phyloP scores from a whole-genome alignment of 2,888 invertebrate species.

The Crematogaster levior region DNA sequence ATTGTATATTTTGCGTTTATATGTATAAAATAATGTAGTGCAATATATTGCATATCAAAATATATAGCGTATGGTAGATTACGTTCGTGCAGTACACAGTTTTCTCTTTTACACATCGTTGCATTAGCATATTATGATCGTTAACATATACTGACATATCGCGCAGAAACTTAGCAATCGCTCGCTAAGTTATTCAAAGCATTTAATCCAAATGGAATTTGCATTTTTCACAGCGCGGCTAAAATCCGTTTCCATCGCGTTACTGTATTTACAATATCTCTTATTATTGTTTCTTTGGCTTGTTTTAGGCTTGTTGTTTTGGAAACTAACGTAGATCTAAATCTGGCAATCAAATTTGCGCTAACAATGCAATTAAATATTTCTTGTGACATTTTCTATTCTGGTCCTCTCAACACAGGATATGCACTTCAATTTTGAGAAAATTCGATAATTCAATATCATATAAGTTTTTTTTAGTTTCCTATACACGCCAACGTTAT shows the following conservation, averaged over 20 bases:
- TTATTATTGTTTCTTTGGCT: neutral
- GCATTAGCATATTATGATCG: constrained; percentile 69
- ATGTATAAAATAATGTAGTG: neutral
- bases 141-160: constrained; percentile 60
- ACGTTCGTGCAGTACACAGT: constrained; percentile 36
- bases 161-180: constrained; percentile 62
- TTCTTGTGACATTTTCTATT: neutral
- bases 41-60: neutral
- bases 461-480: constrained; percentile 54
- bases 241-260: constrained; percentile 41
- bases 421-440: constrained; percentile 53
- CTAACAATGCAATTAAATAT: constrained; percentile 8
- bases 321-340: neutral
- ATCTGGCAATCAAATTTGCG: constrained; percentile 55
- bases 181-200: constrained; percentile 67
- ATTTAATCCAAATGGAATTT: constrained; percentile 60
- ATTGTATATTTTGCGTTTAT: neutral
- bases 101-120: constrained; percentile 57
- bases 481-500: constrained; percentile 52
- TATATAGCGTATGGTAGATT: neutral
- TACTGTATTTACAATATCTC: neutral
- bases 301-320: too few relatives aligned
- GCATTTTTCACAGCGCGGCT: constrained; percentile 62
- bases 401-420: neutral
- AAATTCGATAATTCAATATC: constrained; percentile 69